Percentiles rank a stretch among this genome's conserved stretches.
Evolutionary conservation across 1,140 invertebrate species (phyloP).

Genomic region (Wasmannia auropunctata): DNA sequence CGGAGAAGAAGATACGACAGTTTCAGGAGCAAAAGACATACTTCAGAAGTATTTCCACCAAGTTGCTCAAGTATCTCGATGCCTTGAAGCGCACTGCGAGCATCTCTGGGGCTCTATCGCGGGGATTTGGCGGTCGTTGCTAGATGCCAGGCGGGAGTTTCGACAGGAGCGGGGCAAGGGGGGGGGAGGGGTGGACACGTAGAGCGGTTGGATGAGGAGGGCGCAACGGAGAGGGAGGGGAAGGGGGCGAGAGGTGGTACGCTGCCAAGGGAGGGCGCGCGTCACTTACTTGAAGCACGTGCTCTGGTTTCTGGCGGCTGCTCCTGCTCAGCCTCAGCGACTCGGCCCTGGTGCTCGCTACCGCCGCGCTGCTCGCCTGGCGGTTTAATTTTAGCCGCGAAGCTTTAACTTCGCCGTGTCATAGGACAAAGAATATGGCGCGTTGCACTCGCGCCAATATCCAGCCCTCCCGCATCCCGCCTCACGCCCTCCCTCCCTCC

Average conservation of each 20-base stretch:
- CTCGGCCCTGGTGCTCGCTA: slow-evolving; percentile 69
- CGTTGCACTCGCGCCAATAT: slow-evolving; percentile 74
- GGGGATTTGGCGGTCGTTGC: slow-evolving; percentile 20
- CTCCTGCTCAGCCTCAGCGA: slow-evolving; percentile 80
- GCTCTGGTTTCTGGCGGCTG: slow-evolving; percentile 84
- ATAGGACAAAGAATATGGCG: slow-evolving; percentile 81
- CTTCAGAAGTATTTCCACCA: background rate
- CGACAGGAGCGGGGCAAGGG: slow-evolving; percentile 22
- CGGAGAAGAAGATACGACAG: background rate
- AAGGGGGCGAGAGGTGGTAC: slow-evolving; percentile 64
- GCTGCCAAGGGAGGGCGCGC: slow-evolving; percentile 77
- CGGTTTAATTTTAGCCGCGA: slow-evolving; percentile 78
- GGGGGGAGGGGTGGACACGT: slow-evolving; percentile 11
- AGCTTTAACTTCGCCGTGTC: slow-evolving; percentile 79
- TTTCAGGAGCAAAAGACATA: background rate
- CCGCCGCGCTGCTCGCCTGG: slow-evolving; percentile 37
- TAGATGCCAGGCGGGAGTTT: slow-evolving; percentile 6
- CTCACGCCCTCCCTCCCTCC: slow-evolving; percentile 37
- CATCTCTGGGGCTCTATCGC: slow-evolving; percentile 7
- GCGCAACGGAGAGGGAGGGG: slow-evolving; percentile 56
- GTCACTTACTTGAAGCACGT: slow-evolving; percentile 84
- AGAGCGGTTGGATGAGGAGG: slow-evolving; percentile 20
- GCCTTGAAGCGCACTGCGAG: background rate
- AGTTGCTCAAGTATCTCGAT: slow-evolving; percentile 18
- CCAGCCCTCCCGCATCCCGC: slow-evolving; percentile 14